Base-by-base conservation (phyloP, 1,140 invertebrate genomes). In the Varroa destructor region DNA sequence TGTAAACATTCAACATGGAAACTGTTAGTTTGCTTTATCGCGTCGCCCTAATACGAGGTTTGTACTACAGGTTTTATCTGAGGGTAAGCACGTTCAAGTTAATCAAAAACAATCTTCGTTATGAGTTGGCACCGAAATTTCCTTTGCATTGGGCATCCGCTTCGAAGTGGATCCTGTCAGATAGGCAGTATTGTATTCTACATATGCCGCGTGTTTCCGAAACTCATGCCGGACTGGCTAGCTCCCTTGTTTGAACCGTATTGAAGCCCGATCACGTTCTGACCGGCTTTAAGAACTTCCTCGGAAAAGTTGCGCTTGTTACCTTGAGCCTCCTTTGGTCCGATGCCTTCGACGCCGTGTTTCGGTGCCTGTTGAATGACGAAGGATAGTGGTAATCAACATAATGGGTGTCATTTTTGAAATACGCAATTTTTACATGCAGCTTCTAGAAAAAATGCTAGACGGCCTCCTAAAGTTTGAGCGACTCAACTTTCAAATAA, bases 181-280 rank as follows among this genome's bases (percentile, higher is more conserved):
- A 8, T 51, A 51, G 46, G 8, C 8, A 8, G 3, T 8, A 8
- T 51, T 51, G 40, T 25, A 8, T 55, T 67, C 75, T 89, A 93
- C 89, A 95, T 93, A 82, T 95, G 91, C 80, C 91, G 84, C 74
- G 90, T 91, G 80, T 94, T 93, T 73, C 93, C 93, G 77, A 96
- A 91, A 77, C 89, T 92, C 78, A 94, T 93, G 40, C 93, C 93
- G 77, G 88, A 90, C 81, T 95, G 92, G 77, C 84, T 93, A 74
- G 92, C 92, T 43, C 79, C 79, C 80, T 94, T 94, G 83, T 96
- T 96, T 75, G 89, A 91, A 61, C 91, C 93, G 77, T 93, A 91
- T 79, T 96, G 93, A 37, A 96, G 83, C 72, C 89, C 91, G 77
- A 97, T 95, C 64, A 94, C 87, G 43, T 86, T 86, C 76, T 95